Evolutionary conservation across 2,113 vertebrate species (phyloP).

Genomic region (Amphilophus citrinellus): DNA sequence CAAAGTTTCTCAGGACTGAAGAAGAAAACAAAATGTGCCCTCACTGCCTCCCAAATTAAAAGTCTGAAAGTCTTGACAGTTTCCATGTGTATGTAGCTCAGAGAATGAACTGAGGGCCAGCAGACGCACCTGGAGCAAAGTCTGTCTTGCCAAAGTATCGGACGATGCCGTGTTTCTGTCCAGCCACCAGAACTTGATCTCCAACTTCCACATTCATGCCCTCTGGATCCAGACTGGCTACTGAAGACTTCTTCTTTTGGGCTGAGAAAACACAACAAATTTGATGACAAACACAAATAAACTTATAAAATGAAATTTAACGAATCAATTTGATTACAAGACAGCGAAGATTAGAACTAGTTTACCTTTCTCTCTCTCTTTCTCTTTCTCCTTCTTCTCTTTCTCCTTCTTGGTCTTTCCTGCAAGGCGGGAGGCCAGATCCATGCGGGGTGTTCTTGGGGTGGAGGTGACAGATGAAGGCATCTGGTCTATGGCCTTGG

Average conservation of each 20-base stretch:
- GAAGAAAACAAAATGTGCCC: background rate
- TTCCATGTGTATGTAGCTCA: background rate
- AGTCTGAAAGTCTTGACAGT: background rate
- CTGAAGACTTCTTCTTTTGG: slow-evolving; percentile 86
- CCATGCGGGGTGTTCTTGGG: slow-evolving; percentile 88
- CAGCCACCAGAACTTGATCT: slow-evolving; percentile 91
- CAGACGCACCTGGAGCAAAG: slow-evolving; percentile 87
- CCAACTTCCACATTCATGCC: slow-evolving; percentile 88
- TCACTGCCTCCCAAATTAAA: too few relatives aligned
- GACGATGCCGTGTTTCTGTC: slow-evolving; percentile 88
- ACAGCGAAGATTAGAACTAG: fast-evolving
- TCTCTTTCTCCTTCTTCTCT: slow-evolving; percentile 84
- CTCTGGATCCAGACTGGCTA: slow-evolving; percentile 86
- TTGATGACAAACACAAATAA: fast-evolving
- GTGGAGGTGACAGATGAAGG: slow-evolving; percentile 90
- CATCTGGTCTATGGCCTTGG: slow-evolving; percentile 83
- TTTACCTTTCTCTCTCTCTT: slow-evolving; percentile 66
- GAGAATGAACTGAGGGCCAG: background rate
- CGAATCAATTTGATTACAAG: fast-evolving
- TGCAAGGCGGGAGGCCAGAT: slow-evolving; percentile 87
- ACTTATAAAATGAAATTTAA: background rate
- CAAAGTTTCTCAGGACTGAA: background rate
- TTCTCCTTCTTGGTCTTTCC: slow-evolving; percentile 90
- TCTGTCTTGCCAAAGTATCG: slow-evolving; percentile 93
- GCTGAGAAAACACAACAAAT: slow-evolving; percentile 53